Conservation (phyloP, 2,797 vertebrate species). For the Syngnathus acus region DNA sequence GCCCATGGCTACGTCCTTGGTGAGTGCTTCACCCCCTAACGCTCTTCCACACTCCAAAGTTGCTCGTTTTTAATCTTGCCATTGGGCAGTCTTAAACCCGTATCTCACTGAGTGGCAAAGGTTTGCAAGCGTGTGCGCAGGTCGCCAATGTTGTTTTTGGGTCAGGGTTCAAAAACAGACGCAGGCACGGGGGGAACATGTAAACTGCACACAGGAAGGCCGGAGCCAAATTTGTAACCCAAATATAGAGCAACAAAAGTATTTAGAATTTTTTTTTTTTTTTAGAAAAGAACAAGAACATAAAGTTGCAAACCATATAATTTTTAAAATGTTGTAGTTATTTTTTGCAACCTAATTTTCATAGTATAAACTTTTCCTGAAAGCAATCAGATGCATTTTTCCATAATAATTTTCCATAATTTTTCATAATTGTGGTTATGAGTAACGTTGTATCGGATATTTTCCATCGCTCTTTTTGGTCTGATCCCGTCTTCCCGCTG, state of each 20-base stretch:
- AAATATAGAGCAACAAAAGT: not conserved
- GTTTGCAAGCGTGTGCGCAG: too few relatives aligned
- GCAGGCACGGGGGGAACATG: too few relatives aligned
- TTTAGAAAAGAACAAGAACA: too few relatives aligned
- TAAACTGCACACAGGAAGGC: too few relatives aligned
- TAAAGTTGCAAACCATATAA: not conserved
- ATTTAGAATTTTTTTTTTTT: not conserved
- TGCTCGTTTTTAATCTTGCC: constrained; percentile 46
- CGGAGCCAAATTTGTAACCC: not conserved
- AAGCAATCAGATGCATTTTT: too few relatives aligned
- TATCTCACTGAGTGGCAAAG: too few relatives aligned
- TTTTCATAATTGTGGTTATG: not conserved
- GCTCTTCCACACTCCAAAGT: constrained; percentile 34
- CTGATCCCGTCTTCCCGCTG: constrained; percentile 34
- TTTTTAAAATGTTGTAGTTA: not conserved
- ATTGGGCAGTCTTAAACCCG: constrained; percentile 6
- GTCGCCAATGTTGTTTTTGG: too few relatives aligned
- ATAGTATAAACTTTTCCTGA: too few relatives aligned
- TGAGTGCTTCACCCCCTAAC: constrained; percentile 35
- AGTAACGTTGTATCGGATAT: not conserved
- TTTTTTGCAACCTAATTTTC: not conserved
- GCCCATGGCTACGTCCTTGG: constrained; percentile 47
- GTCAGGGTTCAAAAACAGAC: too few relatives aligned
- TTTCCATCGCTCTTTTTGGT: constrained; percentile 23
- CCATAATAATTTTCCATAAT: too few relatives aligned